Conservation (phyloP, 2,797 vertebrate genomes). For the Manis pentadactyla region DNA sequence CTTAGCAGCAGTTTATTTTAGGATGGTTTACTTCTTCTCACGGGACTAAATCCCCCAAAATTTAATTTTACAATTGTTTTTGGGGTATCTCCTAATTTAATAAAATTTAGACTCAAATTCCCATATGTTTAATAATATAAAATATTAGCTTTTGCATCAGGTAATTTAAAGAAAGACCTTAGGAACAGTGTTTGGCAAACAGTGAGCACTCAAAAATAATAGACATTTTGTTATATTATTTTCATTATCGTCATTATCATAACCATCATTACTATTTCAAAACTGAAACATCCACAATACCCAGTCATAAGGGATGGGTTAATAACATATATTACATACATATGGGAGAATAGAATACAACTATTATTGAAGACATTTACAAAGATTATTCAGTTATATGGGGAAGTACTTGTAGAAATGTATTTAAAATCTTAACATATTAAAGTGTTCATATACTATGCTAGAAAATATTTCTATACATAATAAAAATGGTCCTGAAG, state of each 20-base stretch:
- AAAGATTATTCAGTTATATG: not conserved
- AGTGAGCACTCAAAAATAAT: not conserved
- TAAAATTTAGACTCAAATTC: constrained; percentile 88
- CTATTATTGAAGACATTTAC: not conserved
- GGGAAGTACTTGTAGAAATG: not conserved
- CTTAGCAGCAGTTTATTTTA: not conserved
- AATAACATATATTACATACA: not conserved
- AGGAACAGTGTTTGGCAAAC: not conserved
- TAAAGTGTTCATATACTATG: not conserved
- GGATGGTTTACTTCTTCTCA: not conserved
- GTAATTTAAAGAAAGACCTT: constrained; percentile 75
- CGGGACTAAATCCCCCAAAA: not conserved
- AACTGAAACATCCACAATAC: not conserved
- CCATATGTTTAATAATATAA: constrained; percentile 84
- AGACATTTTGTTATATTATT: not conserved
- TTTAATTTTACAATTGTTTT: constrained; percentile 9
- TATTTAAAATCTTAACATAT: constrained; percentile 20
- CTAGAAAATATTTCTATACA: not conserved
- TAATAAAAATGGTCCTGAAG: not conserved
- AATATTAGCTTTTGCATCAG: constrained; percentile 78
- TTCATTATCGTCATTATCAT: not conserved
- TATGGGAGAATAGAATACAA: not conserved
- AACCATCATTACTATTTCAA: not conserved
- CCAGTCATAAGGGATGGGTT: not conserved
- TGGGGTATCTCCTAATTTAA: constrained; percentile 79